Conservation (phyloP, 2,113 vertebrate genomes). For the Corythoichthys intestinalis region DNA sequence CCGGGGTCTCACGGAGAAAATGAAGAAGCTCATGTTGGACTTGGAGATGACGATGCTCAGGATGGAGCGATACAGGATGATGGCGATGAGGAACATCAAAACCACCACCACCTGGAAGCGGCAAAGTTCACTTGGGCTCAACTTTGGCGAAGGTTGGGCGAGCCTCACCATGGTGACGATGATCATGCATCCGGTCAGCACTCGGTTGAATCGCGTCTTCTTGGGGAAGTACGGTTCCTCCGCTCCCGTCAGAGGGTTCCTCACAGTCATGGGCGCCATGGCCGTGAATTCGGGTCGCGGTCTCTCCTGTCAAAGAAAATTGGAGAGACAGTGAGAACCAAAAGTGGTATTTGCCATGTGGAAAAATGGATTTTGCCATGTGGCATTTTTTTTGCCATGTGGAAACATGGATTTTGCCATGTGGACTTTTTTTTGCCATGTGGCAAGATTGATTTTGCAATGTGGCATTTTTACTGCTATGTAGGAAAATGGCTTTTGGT, state of each 20-base stretch:
- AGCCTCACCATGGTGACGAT: slow-evolving; percentile 75
- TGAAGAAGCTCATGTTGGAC: slow-evolving; percentile 45
- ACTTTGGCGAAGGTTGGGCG: neutral
- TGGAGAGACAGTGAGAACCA: too few species aligned
- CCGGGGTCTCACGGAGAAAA: slow-evolving; percentile 62
- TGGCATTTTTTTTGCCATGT: too few species aligned
- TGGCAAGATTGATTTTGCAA: too few species aligned
- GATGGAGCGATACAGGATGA: slow-evolving; percentile 76
- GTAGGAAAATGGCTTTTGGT: too few species aligned
- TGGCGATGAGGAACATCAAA: slow-evolving; percentile 75
- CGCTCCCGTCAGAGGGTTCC: slow-evolving; percentile 74
- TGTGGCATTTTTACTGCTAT: too few species aligned
- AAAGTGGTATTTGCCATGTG: too few species aligned
- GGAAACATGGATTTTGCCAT: too few species aligned
- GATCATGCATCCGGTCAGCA: slow-evolving; percentile 71
- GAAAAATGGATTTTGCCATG: too few species aligned
- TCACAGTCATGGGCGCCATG: slow-evolving; percentile 71
- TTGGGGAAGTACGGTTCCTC: slow-evolving; percentile 78
- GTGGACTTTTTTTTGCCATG: too few species aligned
- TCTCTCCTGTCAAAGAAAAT: slow-evolving; percentile 55
- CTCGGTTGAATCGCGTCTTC: slow-evolving; percentile 52
- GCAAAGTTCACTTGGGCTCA: neutral
- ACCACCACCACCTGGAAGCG: slow-evolving; percentile 56
- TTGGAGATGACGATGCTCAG: slow-evolving; percentile 73
- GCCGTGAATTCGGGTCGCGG: slow-evolving; percentile 75